Evolutionary conservation across 2,888 invertebrate species (phyloP).

Genomic region (Scaptomyza tumidula): DNA sequence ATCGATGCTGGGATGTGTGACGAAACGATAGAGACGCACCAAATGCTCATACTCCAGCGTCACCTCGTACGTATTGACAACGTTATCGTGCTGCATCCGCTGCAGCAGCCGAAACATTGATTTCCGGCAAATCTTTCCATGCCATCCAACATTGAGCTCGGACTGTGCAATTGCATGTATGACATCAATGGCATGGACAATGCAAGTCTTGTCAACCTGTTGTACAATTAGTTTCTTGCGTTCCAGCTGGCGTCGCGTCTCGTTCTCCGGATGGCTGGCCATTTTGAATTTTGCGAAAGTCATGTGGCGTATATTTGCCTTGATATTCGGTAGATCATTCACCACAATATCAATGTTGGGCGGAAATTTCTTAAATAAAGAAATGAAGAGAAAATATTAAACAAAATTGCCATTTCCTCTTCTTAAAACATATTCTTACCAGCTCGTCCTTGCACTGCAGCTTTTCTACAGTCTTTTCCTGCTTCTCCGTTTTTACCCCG

Average conservation of each 20-base stretch:
- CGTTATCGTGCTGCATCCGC: slow-evolving; percentile 84
- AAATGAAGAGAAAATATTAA: not conserved
- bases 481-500: slow-evolving; percentile 45
- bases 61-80: slow-evolving; percentile 78
- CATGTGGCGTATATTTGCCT: slow-evolving; percentile 50
- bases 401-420: not conserved
- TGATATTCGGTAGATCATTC: slow-evolving; percentile 69
- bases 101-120: slow-evolving; percentile 87
- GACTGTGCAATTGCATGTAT: slow-evolving; percentile 86
- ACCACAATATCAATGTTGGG: slow-evolving; percentile 51
- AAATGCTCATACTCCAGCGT: slow-evolving; percentile 66
- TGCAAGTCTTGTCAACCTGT: slow-evolving; percentile 86
- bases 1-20: slow-evolving; percentile 81
- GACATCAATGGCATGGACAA: slow-evolving; percentile 86
- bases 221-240: slow-evolving; percentile 88
- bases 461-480: slow-evolving; percentile 47
- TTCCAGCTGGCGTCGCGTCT: slow-evolving; percentile 78
- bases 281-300: slow-evolving; percentile 26
- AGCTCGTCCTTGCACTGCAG: slow-evolving; percentile 76
- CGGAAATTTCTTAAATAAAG: slow-evolving; percentile 56
- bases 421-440: slow-evolving; percentile 51
- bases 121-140: slow-evolving; percentile 87
- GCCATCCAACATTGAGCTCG: slow-evolving; percentile 86
- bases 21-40: slow-evolving; percentile 73
- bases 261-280: slow-evolving; percentile 25